A percentile compares a stretch with the other conserved stretches of the same genome.
Conservation (phyloP, 2,888 invertebrate genomes). For the Branchellion lobata region DNA sequence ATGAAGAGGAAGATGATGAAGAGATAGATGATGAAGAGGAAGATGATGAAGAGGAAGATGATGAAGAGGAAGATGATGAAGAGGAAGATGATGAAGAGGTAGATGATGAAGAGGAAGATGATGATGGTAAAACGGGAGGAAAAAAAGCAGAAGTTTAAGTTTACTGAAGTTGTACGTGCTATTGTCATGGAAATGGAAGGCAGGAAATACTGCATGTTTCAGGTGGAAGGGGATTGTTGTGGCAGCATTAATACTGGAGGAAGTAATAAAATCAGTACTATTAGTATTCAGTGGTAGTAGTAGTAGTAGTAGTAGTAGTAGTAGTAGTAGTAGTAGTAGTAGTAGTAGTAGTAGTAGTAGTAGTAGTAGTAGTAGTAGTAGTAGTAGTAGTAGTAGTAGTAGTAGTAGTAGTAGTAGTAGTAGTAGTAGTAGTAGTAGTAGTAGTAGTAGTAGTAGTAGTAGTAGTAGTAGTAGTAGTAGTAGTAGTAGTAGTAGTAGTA, state of each 20-base stretch:
- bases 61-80: not conserved
- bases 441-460: not conserved
- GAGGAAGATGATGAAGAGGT: no score
- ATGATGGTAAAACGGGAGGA: no score
- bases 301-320: slow-evolving; percentile 26
- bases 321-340: slow-evolving; percentile 15
- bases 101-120: slow-evolving; percentile 6
- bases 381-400: not conserved
- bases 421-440: slow-evolving; percentile 13
- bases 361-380: not conserved
- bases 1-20: not conserved
- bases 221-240: no score
- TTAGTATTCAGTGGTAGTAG: no score
- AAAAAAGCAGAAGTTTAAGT: no score
- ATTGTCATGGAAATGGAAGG: no score
- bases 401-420: not conserved
- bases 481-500: not conserved
- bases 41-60: slow-evolving; percentile 27
- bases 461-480: slow-evolving; percentile 15
- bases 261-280: no score
- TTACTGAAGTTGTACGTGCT: no score
- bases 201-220: no score
- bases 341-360: slow-evolving; percentile 15
- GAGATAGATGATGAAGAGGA: not conserved
- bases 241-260: no score